phyloP scores from a whole-genome alignment of 2,888 invertebrate species.

The Drosophila stalkeri region DNA sequence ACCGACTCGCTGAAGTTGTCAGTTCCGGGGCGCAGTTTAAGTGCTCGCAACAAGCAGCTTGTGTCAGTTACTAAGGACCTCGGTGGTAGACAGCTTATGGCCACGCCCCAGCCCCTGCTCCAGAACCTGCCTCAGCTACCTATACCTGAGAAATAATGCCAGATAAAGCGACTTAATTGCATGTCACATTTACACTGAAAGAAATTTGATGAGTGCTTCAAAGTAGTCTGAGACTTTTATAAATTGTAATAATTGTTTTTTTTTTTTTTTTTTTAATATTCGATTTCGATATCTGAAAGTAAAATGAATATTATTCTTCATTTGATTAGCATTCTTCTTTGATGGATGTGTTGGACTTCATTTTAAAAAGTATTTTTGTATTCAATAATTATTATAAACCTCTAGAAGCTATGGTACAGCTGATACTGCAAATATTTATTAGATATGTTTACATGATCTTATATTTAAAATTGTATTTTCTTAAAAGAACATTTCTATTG shows the following conservation, averaged over 20 bases:
- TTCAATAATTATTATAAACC: too few species aligned
- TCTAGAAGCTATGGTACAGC: too few species aligned
- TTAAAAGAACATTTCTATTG: too few species aligned
- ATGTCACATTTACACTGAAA: constrained; percentile 26
- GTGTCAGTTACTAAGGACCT: constrained; percentile 51
- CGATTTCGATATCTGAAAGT: too few species aligned
- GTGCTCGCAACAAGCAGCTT: constrained; percentile 57
- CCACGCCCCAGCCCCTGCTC: neutral
- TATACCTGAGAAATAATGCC: constrained; percentile 30
- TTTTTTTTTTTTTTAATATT: too few species aligned
- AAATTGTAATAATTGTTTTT: neutral
- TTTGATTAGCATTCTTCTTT: too few species aligned
- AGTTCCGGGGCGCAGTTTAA: constrained; percentile 57
- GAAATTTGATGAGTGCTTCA: constrained; percentile 10
- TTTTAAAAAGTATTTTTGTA: too few species aligned
- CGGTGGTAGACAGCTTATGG: constrained; percentile 28
- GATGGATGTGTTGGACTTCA: too few species aligned
- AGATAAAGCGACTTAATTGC: constrained; percentile 57
- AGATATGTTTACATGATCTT: too few species aligned
- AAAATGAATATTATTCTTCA: too few species aligned
- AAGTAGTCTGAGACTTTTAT: neutral
- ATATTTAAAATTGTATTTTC: too few species aligned
- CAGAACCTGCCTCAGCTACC: constrained; percentile 15
- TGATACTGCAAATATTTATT: too few species aligned
- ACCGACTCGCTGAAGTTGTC: constrained; percentile 43